phyloP scores from a whole-genome alignment of 2,113 vertebrate genomes.

The Pipra filicauda region DNA sequence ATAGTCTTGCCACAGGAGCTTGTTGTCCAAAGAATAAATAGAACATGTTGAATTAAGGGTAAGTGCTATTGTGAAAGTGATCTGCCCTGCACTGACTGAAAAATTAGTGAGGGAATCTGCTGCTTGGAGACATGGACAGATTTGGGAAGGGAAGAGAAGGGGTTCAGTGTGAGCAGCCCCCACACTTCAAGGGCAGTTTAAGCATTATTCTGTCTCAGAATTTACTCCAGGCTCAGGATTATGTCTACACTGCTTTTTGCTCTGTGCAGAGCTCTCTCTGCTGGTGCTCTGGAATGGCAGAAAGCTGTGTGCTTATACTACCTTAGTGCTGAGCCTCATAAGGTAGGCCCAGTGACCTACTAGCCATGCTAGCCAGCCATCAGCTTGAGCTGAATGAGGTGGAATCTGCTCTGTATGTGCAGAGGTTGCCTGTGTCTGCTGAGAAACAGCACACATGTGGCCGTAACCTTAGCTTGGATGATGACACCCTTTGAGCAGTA shows the following conservation, averaged over 20 bases:
- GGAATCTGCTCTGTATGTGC: background rate
- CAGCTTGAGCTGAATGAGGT: background rate
- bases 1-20: slow-evolving; percentile 10
- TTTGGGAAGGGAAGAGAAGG: background rate
- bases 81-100: background rate
- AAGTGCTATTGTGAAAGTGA: background rate
- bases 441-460: accelerated
- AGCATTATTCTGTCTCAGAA: background rate
- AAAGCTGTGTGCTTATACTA: background rate
- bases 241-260: background rate
- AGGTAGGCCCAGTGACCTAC: background rate
- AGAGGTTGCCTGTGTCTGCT: background rate
- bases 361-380: background rate
- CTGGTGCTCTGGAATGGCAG: background rate
- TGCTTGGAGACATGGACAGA: background rate
- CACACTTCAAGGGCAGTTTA: background rate
- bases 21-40: slow-evolving; percentile 48
- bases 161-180: background rate
- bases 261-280: background rate
- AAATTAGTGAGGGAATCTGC: background rate
- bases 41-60: slow-evolving; percentile 4
- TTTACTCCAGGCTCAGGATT: background rate
- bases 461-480: background rate
- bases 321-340: background rate
- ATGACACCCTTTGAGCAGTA: background rate